These are phyloP conservation scores for Apotomis turbidana DNA, from an alignment of 2,888 invertebrate genomes.

Conservation along the genomic window DNA sequence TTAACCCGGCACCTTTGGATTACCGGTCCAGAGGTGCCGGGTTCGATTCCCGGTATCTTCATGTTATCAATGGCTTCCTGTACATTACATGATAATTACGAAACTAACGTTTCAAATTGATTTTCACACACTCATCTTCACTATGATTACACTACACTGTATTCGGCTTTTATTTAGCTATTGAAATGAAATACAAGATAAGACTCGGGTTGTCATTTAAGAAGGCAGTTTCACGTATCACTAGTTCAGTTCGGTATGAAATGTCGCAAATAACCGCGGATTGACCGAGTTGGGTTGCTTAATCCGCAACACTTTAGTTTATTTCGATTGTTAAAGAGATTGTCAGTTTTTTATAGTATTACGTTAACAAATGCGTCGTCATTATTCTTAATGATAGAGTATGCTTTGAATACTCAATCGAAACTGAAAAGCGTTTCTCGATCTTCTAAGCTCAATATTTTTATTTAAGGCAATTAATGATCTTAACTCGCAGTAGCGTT, in stretches of 20 bases:
- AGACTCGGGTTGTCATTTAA: constrained; percentile 29
- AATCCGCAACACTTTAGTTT: constrained; percentile 34
- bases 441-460: too few species aligned
- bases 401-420: too few species aligned
- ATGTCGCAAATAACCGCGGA: constrained; percentile 51
- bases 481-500: too few species aligned
- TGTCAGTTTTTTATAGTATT: background rate
- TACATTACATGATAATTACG: background rate
- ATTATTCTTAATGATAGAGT: background rate
- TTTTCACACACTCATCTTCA: constrained; percentile 18
- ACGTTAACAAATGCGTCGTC: background rate
- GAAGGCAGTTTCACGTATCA: constrained; percentile 39
- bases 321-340: background rate
- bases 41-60: too few species aligned
- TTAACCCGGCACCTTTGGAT: too few species aligned
- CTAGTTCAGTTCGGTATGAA: constrained; percentile 37
- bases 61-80: too few species aligned
- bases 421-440: too few species aligned
- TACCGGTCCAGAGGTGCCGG: too few species aligned
- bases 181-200: constrained; percentile 14
- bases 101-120: background rate
- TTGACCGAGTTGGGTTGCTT: constrained; percentile 47
- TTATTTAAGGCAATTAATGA: too few species aligned
- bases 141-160: background rate
- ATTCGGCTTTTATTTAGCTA: background rate